Base-by-base conservation (phyloP, 2,888 invertebrate species). In the Plagodis pulveraria region DNA sequence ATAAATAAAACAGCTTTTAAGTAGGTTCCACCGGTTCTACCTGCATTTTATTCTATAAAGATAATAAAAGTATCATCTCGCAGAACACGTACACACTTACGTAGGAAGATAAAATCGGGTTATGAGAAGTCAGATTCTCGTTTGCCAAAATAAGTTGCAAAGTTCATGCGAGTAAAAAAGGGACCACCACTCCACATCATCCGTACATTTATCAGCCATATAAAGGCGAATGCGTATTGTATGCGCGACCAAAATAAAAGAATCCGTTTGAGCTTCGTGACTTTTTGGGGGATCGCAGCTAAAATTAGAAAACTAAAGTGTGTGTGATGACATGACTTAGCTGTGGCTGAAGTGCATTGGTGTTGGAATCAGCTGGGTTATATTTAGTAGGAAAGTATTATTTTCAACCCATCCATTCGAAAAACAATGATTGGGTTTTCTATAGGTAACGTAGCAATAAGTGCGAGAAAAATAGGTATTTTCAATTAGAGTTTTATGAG, bases 141-240 rank as follows among this genome's bases (percentile, higher is more conserved):
- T 63, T 58, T 61, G 65, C 67, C 69, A 67, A 67, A 67, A 66
- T 63, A 64, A 61, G 58, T 67, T 65, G 63, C 69, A 69, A 67
- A 69, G 58, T 55, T 51, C 38, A 56, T 48, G 40, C 8, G 49
- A 46, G 56, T 59, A 62, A 58, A 62, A 60, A 58, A 65, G 62
- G 65, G 65, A 67, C 67, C 65, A 59, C 67, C 36, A 66, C 62
- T 62, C 55, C 63, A n/a, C 35, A 48, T 52, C 61, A 62, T 64
- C 56, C 62, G 66, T 53, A 65, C 48, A 43, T 62, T 61, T 66
- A 58, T 57, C 58, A 33, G 33, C 62, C 61, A n/a, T 62, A 62
- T 62, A 58, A 33, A 56, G 61, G 22, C 46, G 42, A 42, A 48
- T 60, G 60, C 50, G 56, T 42, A 42, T 55, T 22, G 44, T 12